Percentiles rank a stretch among this genome's conserved stretches.
phyloP scores from a whole-genome alignment of 1,140 invertebrate genomes.

The Drosophila orosa region DNA sequence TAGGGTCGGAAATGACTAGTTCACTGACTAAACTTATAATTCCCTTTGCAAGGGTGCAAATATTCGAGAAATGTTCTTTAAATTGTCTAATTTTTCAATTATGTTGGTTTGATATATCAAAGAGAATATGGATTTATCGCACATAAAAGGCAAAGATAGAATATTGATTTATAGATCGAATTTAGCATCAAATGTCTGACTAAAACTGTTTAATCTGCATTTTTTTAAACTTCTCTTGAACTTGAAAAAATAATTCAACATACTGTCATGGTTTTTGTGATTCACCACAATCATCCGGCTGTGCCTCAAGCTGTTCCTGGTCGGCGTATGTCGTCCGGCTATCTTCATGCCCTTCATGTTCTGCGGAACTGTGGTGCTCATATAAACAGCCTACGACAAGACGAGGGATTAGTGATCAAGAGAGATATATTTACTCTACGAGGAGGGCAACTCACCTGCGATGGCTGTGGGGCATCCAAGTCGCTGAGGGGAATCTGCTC shows the following conservation, averaged over 20 bases:
- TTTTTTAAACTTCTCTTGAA: no score
- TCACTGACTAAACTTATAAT: no score
- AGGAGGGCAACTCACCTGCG: conserved; percentile 55
- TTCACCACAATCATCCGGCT: conserved; percentile 89
- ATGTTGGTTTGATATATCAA: no score
- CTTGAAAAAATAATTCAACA: conserved; percentile 42
- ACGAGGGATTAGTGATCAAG: neutral
- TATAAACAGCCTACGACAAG: conserved; percentile 69
- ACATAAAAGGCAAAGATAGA: neutral
- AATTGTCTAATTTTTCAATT: neutral
- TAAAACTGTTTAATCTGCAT: no score
- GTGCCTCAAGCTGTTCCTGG: conserved; percentile 89
- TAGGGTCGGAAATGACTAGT: no score
- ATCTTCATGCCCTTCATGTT: conserved; percentile 87
- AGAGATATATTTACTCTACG: no score
- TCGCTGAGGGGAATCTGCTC: conserved; percentile 76
- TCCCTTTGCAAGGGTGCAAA: no score
- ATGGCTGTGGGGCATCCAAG: conserved; percentile 64
- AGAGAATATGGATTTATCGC: neutral
- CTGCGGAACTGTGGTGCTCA: conserved; percentile 89
- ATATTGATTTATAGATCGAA: neutral
- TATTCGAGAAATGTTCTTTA: neutral
- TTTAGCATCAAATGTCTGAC: neutral
- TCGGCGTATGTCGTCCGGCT: conserved; percentile 88
- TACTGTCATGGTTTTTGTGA: conserved; percentile 86